Evolutionary conservation across 2,797 vertebrate genomes (phyloP).

Genomic region (Crypturellus tataupa): DNA sequence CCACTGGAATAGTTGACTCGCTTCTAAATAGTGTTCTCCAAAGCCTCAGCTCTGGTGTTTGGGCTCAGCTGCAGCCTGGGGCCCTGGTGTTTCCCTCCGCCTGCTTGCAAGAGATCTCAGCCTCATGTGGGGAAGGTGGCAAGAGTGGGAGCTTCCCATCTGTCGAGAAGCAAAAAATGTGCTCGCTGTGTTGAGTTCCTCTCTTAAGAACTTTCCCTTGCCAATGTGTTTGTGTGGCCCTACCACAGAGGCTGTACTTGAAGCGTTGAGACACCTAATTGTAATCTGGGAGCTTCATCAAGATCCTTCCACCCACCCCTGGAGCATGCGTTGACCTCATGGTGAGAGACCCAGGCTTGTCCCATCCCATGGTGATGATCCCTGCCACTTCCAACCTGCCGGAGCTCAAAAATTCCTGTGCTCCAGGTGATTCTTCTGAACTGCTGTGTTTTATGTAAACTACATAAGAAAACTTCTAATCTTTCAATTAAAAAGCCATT

Average conservation of each 20-base stretch:
- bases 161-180: too few relatives aligned
- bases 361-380: neutral
- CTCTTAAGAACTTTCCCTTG: neutral
- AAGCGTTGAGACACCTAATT: neutral
- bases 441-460: slow-evolving; percentile 13
- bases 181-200: rapidly evolving
- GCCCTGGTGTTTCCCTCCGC: neutral
- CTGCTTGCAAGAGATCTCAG: rapidly evolving
- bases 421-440: slow-evolving; percentile 6
- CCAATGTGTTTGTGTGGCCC: neutral
- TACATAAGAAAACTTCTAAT: slow-evolving; percentile 49
- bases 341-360: neutral
- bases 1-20: neutral
- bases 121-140: too few relatives aligned
- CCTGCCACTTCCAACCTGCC: neutral
- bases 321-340: rapidly evolving
- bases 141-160: too few relatives aligned
- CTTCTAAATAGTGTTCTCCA: neutral
- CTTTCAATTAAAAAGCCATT: slow-evolving; percentile 74
- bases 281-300: neutral
- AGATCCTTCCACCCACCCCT: neutral
- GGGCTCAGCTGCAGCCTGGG: neutral
- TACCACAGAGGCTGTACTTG: neutral
- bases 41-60: neutral
- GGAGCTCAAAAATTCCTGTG: neutral